phyloP scores from a whole-genome alignment of 1,140 invertebrate species.

The Carposina sasakii region DNA sequence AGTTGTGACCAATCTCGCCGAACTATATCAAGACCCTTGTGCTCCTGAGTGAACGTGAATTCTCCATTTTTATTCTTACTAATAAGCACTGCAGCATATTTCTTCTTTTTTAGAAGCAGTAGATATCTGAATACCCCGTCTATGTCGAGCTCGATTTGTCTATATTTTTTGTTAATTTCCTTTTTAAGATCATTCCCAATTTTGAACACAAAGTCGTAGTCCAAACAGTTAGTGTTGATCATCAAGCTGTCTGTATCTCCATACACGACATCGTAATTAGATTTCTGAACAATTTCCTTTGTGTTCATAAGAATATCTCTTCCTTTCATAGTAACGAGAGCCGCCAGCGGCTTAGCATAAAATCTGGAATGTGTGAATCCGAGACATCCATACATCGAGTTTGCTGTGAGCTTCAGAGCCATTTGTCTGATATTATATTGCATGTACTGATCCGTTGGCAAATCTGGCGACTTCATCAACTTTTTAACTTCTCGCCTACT shows the following conservation, averaged over 20 bases:
- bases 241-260: slow-evolving; percentile 99
- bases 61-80: slow-evolving; percentile 79
- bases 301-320: slow-evolving; percentile 92
- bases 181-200: slow-evolving; percentile 87
- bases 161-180: slow-evolving; percentile 96
- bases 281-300: slow-evolving; percentile 88
- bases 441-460: slow-evolving; percentile 83
- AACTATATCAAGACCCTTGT: slow-evolving; percentile 96
- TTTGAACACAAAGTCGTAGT: slow-evolving; percentile 87
- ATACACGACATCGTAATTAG: slow-evolving; percentile 97
- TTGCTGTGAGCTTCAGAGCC: slow-evolving; percentile 98
- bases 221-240: slow-evolving; percentile 95
- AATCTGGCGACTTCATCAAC: slow-evolving; percentile 87
- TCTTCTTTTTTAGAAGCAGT: slow-evolving; percentile 98
- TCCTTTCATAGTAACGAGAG: slow-evolving; percentile 95
- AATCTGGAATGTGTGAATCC: slow-evolving; percentile 96
- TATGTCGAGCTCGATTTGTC: slow-evolving; percentile 95
- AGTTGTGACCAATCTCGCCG: slow-evolving; percentile 98
- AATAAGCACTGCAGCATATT: slow-evolving; percentile 94
- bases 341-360: slow-evolving; percentile 96
- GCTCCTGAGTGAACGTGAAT: slow-evolving; percentile 83
- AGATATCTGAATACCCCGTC: slow-evolving; percentile 98
- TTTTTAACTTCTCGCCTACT: slow-evolving; percentile 93
- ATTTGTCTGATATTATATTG: slow-evolving; percentile 98
- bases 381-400: slow-evolving; percentile 99